Percentiles rank a stretch among this genome's conserved stretches.
Conservation (phyloP, 2,797 vertebrate genomes). For the Sebastes oblongus region DNA sequence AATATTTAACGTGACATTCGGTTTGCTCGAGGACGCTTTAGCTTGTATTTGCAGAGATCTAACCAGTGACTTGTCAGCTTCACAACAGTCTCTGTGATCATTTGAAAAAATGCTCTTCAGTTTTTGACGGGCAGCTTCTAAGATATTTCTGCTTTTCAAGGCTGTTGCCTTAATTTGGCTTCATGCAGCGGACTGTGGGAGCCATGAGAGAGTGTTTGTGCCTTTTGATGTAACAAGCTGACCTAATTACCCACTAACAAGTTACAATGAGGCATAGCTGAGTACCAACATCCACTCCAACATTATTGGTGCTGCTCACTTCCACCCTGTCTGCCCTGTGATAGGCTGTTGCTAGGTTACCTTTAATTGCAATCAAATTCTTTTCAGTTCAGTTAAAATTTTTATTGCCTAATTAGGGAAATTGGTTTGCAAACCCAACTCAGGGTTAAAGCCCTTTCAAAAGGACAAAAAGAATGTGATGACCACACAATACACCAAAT, state of each 20-base stretch:
- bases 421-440: neutral
- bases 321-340: neutral
- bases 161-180: slow-evolving; percentile 54
- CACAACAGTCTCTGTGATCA: neutral
- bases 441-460: neutral
- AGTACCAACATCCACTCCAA: slow-evolving; percentile 51
- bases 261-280: slow-evolving; percentile 59
- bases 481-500: neutral
- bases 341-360: slow-evolving; percentile 46
- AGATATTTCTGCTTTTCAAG: slow-evolving; percentile 46
- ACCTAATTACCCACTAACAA: slow-evolving; percentile 76
- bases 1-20: neutral
- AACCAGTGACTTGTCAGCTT: neutral
- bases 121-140: neutral
- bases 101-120: neutral
- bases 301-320: slow-evolving; percentile 29
- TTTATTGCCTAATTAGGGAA: neutral
- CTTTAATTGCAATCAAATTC: slow-evolving; percentile 5
- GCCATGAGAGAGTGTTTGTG: slow-evolving; percentile 47
- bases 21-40: neutral
- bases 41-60: neutral
- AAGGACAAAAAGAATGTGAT: neutral
- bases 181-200: slow-evolving; percentile 30
- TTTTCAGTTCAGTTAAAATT: neutral
- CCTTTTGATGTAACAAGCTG: slow-evolving; percentile 65